Percentiles rank a stretch among this genome's conserved stretches.
Evolutionary conservation across 1,140 invertebrate genomes (phyloP).

Genomic region (Scaptomyza hsui): DNA sequence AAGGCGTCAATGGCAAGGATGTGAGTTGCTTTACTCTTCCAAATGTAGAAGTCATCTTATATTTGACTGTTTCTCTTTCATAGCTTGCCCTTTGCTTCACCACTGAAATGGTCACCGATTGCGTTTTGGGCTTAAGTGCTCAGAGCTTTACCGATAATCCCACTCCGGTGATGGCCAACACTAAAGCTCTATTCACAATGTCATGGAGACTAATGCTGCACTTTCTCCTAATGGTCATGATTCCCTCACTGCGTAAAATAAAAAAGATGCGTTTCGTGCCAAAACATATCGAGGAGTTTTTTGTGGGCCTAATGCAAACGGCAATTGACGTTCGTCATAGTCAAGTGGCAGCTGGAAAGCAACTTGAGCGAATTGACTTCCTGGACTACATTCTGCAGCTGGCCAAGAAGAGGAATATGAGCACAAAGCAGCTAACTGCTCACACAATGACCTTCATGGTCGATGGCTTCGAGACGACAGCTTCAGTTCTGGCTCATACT

Average conservation of each 20-base stretch:
- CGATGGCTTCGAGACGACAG: conserved; percentile 79
- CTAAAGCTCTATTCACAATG: conserved; percentile 50
- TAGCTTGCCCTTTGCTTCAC: conserved; percentile 83
- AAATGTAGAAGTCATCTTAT: neutral
- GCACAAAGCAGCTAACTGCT: conserved; percentile 40
- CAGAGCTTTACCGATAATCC: conserved; percentile 68
- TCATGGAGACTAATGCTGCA: conserved; percentile 24
- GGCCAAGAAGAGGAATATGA: conserved; percentile 63
- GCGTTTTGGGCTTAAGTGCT: conserved; percentile 84
- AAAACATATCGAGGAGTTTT: conserved; percentile 60
- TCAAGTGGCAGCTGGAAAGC: conserved; percentile 25
- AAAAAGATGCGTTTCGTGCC: conserved; percentile 51
- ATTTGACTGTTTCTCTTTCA: too few species aligned
- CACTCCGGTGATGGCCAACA: conserved; percentile 51
- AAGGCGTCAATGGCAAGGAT: conserved; percentile 59
- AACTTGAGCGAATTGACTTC: conserved; percentile 75
- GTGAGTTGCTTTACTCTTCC: conserved; percentile 30
- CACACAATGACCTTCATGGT: conserved; percentile 70
- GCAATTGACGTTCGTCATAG: conserved; percentile 64
- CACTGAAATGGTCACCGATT: conserved; percentile 84
- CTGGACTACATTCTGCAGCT: conserved; percentile 80
- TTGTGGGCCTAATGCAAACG: conserved; percentile 62
- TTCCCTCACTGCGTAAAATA: conserved; percentile 48
- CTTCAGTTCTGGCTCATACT: conserved; percentile 46
- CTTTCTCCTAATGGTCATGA: conserved; percentile 24